Evolutionary conservation across 2,888 invertebrate genomes (phyloP).

Genomic region (Hyles lineata): DNA sequence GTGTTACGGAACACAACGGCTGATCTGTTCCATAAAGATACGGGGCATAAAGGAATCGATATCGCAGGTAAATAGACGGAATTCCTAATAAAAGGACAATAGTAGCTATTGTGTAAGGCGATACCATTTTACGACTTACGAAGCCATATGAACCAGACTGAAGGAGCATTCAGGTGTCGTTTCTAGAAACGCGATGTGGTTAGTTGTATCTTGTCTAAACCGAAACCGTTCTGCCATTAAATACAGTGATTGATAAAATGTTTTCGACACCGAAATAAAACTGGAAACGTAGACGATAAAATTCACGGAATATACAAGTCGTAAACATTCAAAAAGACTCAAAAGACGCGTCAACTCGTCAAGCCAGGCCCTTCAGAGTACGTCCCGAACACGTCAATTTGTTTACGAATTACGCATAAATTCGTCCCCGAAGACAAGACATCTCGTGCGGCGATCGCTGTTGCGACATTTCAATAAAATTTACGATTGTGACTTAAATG

Average conservation of each 20-base stretch:
- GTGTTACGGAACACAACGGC: conserved; percentile 23
- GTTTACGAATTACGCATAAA: conserved; percentile 85
- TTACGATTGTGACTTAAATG: conserved; percentile 84
- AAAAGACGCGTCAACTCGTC: conserved; percentile 78
- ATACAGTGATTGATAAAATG: conserved; percentile 38
- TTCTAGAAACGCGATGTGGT: conserved; percentile 24
- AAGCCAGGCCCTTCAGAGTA: conserved; percentile 73
- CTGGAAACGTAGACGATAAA: conserved; percentile 50
- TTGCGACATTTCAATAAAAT: conserved; percentile 85
- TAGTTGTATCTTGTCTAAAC: conserved; percentile 28
- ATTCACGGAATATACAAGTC: conserved; percentile 56
- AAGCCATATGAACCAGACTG: conserved; percentile 75
- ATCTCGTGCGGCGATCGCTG: conserved; percentile 82
- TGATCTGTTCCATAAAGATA: conserved; percentile 29
- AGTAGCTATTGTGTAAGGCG: conserved; percentile 79
- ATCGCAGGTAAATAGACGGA: conserved; percentile 57
- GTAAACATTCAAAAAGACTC: conserved; percentile 61
- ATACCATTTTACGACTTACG: conserved; percentile 82
- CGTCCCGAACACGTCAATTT: conserved; percentile 80
- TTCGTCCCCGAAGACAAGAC: conserved; percentile 82
- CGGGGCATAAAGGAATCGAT: conserved; percentile 50
- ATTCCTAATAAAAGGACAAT: conserved; percentile 73
- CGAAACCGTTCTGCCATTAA: conserved; percentile 22
- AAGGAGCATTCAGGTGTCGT: conserved; percentile 74
- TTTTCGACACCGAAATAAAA: conserved; percentile 37